These are phyloP conservation scores for Diplosoma virens DNA, from an alignment of 23 tunicate species.

Conservation along the genomic window DNA sequence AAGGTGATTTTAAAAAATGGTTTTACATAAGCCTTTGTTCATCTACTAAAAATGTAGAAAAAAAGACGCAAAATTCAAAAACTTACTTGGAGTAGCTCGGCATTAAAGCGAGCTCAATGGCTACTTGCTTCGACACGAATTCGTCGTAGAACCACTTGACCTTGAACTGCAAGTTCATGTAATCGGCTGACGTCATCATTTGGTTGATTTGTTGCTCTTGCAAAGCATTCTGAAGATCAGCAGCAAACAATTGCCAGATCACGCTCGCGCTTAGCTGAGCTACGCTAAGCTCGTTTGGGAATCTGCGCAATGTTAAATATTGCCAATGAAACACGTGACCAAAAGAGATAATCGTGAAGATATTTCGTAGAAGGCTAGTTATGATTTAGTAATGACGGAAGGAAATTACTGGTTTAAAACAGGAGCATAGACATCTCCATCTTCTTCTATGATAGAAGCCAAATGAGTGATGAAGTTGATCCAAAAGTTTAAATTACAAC, in stretches of 20 bases:
- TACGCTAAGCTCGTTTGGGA: constrained; percentile 79
- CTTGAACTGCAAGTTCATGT: constrained; percentile 94
- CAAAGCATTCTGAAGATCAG: constrained; percentile 63
- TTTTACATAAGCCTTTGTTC: background rate
- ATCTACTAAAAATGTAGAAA: no score
- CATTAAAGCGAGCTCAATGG: constrained; percentile 24
- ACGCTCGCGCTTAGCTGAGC: constrained; percentile 66
- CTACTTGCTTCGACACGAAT: constrained; percentile 50
- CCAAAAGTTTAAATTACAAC: constrained; percentile 80
- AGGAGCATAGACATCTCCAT: constrained; percentile 56
- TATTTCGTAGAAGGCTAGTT: no score
- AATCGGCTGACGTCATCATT: constrained; percentile 63
- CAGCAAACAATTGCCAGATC: constrained; percentile 85
- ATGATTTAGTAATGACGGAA: no score
- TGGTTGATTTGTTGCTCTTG: constrained; percentile 51
- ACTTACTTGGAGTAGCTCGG: constrained; percentile 68
- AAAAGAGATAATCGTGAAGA: no score
- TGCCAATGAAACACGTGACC: no score
- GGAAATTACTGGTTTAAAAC: constrained; percentile 73
- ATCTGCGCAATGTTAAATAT: no score
- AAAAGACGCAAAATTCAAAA: no score
- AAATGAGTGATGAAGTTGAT: constrained; percentile 62
- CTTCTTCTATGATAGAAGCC: constrained; percentile 78
- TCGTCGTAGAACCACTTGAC: constrained; percentile 90
- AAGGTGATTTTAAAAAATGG: background rate